Base-by-base conservation (phyloP, 64 coral and sea anemone species). In the Anthopleura sola region DNA sequence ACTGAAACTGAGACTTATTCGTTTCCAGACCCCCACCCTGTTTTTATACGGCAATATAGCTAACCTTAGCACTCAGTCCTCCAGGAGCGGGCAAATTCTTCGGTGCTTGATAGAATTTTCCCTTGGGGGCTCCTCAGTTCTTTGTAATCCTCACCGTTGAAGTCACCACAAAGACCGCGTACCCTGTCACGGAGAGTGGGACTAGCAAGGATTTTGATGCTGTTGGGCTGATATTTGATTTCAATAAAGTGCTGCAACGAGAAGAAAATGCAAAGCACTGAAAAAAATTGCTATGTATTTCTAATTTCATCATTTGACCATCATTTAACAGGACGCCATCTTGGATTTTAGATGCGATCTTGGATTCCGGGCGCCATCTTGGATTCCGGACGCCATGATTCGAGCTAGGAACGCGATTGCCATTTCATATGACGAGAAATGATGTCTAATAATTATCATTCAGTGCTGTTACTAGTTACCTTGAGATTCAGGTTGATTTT, bases 101-200 rank as follows among this genome's bases (percentile, higher is more conserved):
- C 24, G 57, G 38, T 19, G 0, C 32, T 56, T 0, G 17, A n/a
- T 11, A 83, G 75, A 1, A 91, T 3, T 6, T 82, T 32, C 12
- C 68, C 84, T 17, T 85, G 1, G 13, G 84, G 89, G 38, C 37
- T 74, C 54, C 32, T 64, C 47, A 49, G 83, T 28, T 91, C 89
- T 28, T 91, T 33, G 83, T 85, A 91, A 7, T 91, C 21, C 26
- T 91, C 89, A 9, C 89, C 89, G 66, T 91, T 48, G 36, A 46
- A 75, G 75, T 91, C 89, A 37, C 89, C 89, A 55, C 89, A 91
- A 57, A 91, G 40, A n/a, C 89, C 89, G 21, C 84, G 84, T n/a
- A 91, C 74, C 26, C 74, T 83, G 75, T 60, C 75, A 12, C 44
- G 89, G 17, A 91, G 71, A 55, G 64, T 16, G 68, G 89, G 89